These are phyloP conservation scores for Laticauda colubrina DNA, from an alignment of 2,113 vertebrate genomes.

Conservation along the genomic window DNA sequence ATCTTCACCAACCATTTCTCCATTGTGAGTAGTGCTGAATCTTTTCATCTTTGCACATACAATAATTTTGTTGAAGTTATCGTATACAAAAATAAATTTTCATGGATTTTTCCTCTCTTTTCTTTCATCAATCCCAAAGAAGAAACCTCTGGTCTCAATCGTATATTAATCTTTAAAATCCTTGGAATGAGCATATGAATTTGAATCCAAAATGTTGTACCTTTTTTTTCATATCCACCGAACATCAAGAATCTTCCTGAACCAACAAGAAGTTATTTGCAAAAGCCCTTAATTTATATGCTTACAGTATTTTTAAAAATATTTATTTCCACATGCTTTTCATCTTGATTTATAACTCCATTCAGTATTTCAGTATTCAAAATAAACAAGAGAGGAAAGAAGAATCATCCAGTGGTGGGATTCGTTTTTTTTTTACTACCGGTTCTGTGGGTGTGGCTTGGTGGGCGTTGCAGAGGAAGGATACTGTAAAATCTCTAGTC, in stretches of 20 bases:
- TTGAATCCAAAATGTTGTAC: not conserved
- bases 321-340: not conserved
- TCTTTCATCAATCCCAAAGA: not conserved
- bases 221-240: not conserved
- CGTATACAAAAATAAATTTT: not conserved
- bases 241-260: not conserved
- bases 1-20: not conserved
- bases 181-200: not conserved
- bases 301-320: not conserved
- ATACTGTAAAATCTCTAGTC: too few relatives aligned
- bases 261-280: too few relatives aligned
- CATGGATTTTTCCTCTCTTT: not conserved
- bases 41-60: not conserved
- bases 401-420: not conserved
- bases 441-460: too few relatives aligned
- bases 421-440: too few relatives aligned
- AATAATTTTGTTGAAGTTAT: not conserved
- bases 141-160: not conserved
- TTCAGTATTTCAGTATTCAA: not conserved
- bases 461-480: too few relatives aligned
- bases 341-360: not conserved
- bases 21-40: not conserved
- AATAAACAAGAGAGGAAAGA: not conserved
- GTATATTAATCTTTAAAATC: not conserved
- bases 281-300: not conserved